These are phyloP conservation scores for Ectemnius cavifrons DNA, from an alignment of 2,888 invertebrate genomes.

Conservation along the genomic window DNA sequence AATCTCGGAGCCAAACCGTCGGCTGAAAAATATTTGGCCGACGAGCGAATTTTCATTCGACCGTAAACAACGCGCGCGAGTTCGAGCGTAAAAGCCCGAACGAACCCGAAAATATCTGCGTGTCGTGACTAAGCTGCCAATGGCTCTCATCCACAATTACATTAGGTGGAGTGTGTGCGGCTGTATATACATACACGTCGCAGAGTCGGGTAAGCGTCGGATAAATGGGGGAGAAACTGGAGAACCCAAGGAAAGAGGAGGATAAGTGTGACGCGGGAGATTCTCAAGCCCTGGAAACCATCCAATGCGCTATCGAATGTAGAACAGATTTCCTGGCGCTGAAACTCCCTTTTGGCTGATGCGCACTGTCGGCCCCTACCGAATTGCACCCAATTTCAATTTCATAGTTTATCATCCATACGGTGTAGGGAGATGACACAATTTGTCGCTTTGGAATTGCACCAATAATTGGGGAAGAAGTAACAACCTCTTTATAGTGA, in stretches of 20 bases:
- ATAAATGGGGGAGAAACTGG: slow-evolving; percentile 32
- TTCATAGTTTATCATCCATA: background rate
- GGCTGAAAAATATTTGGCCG: slow-evolving; percentile 63
- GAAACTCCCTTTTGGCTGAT: slow-evolving; percentile 30
- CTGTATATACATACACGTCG: background rate
- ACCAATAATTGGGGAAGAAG: no score
- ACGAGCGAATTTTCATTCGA: slow-evolving; percentile 65
- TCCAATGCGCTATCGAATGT: slow-evolving; percentile 45
- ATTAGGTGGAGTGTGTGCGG: slow-evolving; percentile 53
- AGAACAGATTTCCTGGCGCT: slow-evolving; percentile 39
- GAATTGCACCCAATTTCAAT: slow-evolving; percentile 24
- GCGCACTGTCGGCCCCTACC: slow-evolving; percentile 29
- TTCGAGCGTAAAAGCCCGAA: slow-evolving; percentile 64
- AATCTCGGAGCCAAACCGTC: slow-evolving; percentile 24
- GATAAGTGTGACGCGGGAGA: slow-evolving; percentile 8
- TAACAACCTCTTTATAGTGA: no score
- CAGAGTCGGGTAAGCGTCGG: slow-evolving; percentile 19
- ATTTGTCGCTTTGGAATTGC: no score
- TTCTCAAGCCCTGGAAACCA: slow-evolving; percentile 43
- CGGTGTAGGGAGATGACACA: no score
- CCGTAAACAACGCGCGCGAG: slow-evolving; percentile 62
- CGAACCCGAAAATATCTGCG: slow-evolving; percentile 63
- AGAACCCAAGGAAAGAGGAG: slow-evolving; percentile 7
- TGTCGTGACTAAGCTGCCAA: slow-evolving; percentile 38
- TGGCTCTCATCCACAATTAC: slow-evolving; percentile 60